Evolutionary conservation across 2,113 vertebrate genomes (phyloP).

Genomic region (Nothobranchius kuhntae): DNA sequence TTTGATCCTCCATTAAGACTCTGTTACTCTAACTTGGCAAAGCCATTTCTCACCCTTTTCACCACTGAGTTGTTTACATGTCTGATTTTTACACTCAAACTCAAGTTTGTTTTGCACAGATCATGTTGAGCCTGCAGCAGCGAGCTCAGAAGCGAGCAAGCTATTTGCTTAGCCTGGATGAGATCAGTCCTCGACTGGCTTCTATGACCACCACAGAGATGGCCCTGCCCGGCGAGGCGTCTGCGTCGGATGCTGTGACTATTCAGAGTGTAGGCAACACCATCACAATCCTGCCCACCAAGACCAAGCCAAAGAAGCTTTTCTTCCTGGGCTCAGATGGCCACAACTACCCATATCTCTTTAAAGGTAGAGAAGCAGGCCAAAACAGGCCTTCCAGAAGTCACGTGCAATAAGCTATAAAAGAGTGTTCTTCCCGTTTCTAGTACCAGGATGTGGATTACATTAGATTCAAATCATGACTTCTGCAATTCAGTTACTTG

Average conservation of each 20-base stretch:
- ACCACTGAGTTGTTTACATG: too few relatives aligned
- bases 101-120: conserved; percentile 68
- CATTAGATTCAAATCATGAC: too few relatives aligned
- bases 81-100: too few relatives aligned
- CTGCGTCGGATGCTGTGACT: conserved; percentile 91
- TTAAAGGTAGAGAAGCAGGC: conserved; percentile 85
- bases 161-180: conserved; percentile 90
- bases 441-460: too few relatives aligned
- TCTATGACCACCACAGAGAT: conserved; percentile 94
- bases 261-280: conserved; percentile 95
- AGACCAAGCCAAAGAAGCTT: conserved; percentile 98
- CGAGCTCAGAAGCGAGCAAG: conserved; percentile 95
- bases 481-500: too few relatives aligned
- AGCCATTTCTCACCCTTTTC: too few relatives aligned
- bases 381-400: background rate
- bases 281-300: conserved; percentile 96
- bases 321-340: conserved; percentile 96
- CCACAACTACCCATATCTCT: conserved; percentile 94
- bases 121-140: conserved; percentile 97
- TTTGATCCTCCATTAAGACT: too few relatives aligned
- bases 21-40: too few relatives aligned
- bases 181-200: conserved; percentile 94
- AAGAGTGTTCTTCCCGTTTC: too few relatives aligned
- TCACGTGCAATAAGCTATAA: too few relatives aligned
- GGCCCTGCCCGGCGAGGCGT: conserved; percentile 93